Evolutionary conservation across 2,888 invertebrate genomes (phyloP).

Genomic region (Griposia aprilina): DNA sequence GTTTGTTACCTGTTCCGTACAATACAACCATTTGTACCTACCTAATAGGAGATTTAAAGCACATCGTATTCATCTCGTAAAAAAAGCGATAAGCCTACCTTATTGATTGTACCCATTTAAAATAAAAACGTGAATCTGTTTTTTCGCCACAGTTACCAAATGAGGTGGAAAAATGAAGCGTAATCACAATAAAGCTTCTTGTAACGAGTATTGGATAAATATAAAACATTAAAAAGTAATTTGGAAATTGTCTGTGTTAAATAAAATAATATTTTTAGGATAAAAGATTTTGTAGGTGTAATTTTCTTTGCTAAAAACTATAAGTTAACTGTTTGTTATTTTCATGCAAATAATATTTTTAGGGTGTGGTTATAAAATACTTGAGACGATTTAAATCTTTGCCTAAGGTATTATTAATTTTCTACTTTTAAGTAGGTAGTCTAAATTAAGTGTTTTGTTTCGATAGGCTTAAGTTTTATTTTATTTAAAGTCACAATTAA

Average conservation of each 20-base stretch:
- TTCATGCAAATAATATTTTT: background rate
- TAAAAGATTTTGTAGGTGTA: background rate
- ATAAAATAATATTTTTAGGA: constrained; percentile 23
- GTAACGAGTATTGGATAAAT: constrained; percentile 60
- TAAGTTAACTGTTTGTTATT: background rate
- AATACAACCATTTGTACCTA: constrained; percentile 83
- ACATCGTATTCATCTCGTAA: constrained; percentile 84
- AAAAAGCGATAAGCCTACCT: constrained; percentile 84
- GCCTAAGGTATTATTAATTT: background rate
- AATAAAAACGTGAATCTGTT: constrained; percentile 84
- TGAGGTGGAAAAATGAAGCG: constrained; percentile 78
- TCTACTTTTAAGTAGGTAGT: background rate
- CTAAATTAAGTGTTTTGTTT: background rate
- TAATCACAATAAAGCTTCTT: constrained; percentile 64
- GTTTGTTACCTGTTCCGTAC: constrained; percentile 78
- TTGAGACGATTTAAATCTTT: background rate
- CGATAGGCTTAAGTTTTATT: background rate
- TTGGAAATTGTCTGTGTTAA: constrained; percentile 43
- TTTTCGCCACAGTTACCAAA: constrained; percentile 80
- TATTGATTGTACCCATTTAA: constrained; percentile 87
- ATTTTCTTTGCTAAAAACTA: background rate
- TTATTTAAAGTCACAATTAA: background rate
- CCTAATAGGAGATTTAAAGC: constrained; percentile 84
- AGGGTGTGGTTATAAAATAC: background rate
- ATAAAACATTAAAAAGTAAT: constrained; percentile 62